Evolutionary conservation across 2,888 invertebrate species (phyloP), one percentile per base, ranked within the genome.

Genomic region (Eueremaeus valkanovi): DNA sequence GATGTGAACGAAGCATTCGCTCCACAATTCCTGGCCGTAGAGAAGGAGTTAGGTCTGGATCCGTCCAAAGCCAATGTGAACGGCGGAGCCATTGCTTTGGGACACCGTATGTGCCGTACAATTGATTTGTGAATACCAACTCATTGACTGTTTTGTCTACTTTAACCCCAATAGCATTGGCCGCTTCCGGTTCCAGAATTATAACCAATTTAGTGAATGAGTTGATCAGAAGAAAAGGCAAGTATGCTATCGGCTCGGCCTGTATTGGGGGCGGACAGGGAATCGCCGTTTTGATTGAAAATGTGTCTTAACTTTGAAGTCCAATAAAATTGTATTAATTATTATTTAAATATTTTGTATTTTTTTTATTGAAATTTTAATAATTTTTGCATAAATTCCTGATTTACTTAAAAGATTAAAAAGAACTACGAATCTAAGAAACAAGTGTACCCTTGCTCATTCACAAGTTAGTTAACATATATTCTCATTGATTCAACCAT

Each of bases 261-360:
- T 99, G 98, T 84, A 98, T 99, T 85, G 98, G 98, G 36, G 98
- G 98, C 63, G 98, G 98, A 2, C 97, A 98, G 85, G 98, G 98
- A 97, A 99, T 74, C 0, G 55, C 75, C 24, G 70, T 74, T 68
- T 9, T 74, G 33, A 68, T 74, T 49, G 75, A 74, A 72, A 74
- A 74, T 49, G 49, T 74, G n/a, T n/a, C n/a, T n/a, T n/a, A n/a
- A n/a, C n/a, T n/a, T n/a, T n/a, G n/a, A n/a, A n/a, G n/a, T n/a
- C n/a, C n/a, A n/a, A n/a, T n/a, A n/a, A n/a, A n/a, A n/a, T n/a
- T n/a, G n/a, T n/a, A n/a, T n/a, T n/a, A n/a, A n/a, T n/a, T n/a
- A n/a, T n/a, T n/a, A n/a, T n/a, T n/a, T n/a, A n/a, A n/a, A n/a
- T n/a, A n/a, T n/a, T n/a, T n/a, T n/a, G n/a, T n/a, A n/a, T n/a